A percentile compares a stretch with the other conserved stretches of the same genome.
These are phyloP conservation scores for Syngnathus typhle DNA, from an alignment of 2,113 vertebrate species.

Conservation along the genomic window DNA sequence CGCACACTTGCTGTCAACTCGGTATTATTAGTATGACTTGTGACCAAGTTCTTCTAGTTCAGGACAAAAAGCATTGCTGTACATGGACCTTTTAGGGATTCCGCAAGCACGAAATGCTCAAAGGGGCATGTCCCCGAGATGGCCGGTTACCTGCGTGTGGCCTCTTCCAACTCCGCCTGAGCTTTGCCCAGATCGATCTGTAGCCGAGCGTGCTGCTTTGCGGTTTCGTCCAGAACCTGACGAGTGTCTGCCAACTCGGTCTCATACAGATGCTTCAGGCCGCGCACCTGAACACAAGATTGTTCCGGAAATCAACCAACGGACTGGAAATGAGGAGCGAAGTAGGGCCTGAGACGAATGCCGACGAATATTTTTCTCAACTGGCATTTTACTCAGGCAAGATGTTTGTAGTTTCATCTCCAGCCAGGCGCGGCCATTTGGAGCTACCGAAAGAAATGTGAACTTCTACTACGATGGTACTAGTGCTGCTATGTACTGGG, in stretches of 20 bases:
- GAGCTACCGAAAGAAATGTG: not conserved
- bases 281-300: constrained; percentile 72
- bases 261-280: constrained; percentile 88
- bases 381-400: too few species aligned
- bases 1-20: not conserved
- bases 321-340: too few species aligned
- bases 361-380: too few species aligned
- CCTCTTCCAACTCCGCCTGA: constrained; percentile 83
- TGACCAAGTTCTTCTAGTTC: too few species aligned
- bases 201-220: constrained; percentile 82
- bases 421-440: too few species aligned
- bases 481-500: not conserved
- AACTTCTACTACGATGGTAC: not conserved
- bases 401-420: too few species aligned
- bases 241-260: constrained; percentile 88
- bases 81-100: too few species aligned
- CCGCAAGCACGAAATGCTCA: not conserved
- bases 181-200: constrained; percentile 92
- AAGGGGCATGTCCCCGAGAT: not conserved
- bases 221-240: constrained; percentile 88
- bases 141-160: constrained; percentile 65
- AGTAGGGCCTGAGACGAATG: too few species aligned
- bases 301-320: not conserved
- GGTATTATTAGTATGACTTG: not conserved
- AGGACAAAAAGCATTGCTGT: not conserved